Conservation (phyloP, 2,888 invertebrate genomes). For the Catocala nupta region DNA sequence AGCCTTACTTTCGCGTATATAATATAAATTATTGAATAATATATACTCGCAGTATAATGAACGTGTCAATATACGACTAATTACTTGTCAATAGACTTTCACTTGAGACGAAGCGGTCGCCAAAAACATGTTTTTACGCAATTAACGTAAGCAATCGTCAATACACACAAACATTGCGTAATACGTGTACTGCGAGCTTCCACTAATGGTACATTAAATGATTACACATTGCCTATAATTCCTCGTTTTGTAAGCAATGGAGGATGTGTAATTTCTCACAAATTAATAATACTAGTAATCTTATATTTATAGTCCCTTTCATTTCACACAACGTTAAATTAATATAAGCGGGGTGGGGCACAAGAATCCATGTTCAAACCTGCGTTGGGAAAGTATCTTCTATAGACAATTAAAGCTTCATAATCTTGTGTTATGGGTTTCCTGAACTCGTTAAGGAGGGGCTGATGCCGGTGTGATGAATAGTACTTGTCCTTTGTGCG, state of each 20-base stretch:
- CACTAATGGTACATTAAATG: not conserved
- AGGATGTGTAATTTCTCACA: conserved; percentile 2
- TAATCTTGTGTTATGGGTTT: too few relatives aligned
- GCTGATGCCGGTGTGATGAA: too few relatives aligned
- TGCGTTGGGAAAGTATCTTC: too few relatives aligned
- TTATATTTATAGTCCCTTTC: not conserved
- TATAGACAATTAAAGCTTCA: too few relatives aligned
- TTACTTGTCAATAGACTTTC: conserved; percentile 40
- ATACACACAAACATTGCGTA: conserved; percentile 20
- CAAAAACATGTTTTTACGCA: conserved; percentile 26
- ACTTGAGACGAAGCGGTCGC: conserved; percentile 23
- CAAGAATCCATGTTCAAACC: too few relatives aligned
- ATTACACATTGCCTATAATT: conserved; percentile 10
- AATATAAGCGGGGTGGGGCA: too few relatives aligned
- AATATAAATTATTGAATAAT: too few relatives aligned
- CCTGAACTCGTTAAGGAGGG: too few relatives aligned
- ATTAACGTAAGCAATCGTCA: conserved; percentile 26
- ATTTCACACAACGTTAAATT: not conserved
- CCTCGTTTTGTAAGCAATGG: not conserved
- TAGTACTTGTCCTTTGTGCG: too few relatives aligned
- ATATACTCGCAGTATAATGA: not conserved
- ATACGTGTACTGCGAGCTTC: conserved; percentile 9
- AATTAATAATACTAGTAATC: not conserved
- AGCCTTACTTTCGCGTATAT: too few relatives aligned
- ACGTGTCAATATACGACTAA: conserved; percentile 25